phyloP scores from a whole-genome alignment of 2,797 vertebrate species.

The Coendou prehensilis region DNA sequence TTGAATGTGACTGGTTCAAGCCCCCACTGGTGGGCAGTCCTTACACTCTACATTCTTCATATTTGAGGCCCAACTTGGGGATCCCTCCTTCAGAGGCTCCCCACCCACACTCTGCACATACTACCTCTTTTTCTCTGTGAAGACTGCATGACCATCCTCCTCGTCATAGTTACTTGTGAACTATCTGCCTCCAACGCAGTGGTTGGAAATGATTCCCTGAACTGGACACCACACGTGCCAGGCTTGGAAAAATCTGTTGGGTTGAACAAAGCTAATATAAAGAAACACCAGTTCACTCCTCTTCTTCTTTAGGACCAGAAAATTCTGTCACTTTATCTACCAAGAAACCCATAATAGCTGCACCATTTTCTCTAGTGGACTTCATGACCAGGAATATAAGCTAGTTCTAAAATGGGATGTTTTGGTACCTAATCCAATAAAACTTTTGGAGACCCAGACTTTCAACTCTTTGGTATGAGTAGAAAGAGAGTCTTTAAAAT shows the following conservation, averaged over 20 bases:
- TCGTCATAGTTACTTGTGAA: not conserved
- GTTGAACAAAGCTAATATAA: not conserved
- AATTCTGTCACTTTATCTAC: conserved; percentile 5
- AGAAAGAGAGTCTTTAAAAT: conserved; percentile 1
- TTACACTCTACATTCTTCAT: too few species aligned
- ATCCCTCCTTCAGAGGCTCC: not conserved
- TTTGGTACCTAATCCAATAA: not conserved
- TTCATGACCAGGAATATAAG: not conserved
- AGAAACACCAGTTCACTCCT: not conserved
- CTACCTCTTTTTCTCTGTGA: not conserved
- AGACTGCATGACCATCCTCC: not conserved
- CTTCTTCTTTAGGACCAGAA: not conserved
- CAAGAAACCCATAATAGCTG: not conserved
- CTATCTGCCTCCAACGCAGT: not conserved
- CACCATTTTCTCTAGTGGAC: not conserved
- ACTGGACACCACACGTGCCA: not conserved
- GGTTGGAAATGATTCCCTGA: not conserved
- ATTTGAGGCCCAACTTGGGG: not conserved
- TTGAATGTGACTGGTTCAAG: not conserved
- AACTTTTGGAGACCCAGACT: not conserved
- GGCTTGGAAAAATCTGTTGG: not conserved
- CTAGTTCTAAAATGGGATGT: not conserved
- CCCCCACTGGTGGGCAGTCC: too few species aligned
- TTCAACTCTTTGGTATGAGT: conserved; percentile 14
- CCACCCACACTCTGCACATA: not conserved